Percentiles rank a stretch among this genome's conserved stretches.
phyloP scores from a whole-genome alignment of 2,113 vertebrate species.

The Pipa parva region DNA sequence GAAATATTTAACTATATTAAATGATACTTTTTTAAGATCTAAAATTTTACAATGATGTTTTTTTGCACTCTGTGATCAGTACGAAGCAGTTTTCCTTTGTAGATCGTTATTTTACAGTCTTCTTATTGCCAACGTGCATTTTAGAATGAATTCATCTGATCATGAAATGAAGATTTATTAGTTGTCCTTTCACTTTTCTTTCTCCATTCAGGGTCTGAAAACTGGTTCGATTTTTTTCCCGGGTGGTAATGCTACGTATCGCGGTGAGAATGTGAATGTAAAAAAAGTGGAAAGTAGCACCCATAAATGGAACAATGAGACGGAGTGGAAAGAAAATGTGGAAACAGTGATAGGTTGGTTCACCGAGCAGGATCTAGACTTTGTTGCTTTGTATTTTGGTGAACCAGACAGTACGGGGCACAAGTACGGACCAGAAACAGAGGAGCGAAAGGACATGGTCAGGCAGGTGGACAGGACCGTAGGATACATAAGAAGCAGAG shows the following conservation, averaged over 20 bases:
- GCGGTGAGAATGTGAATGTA: conserved; percentile 54
- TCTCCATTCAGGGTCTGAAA: conserved; percentile 70
- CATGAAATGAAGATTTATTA: no score
- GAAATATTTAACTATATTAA: no score
- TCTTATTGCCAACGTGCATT: no score
- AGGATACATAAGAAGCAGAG: conserved; percentile 69
- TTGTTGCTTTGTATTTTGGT: conserved; percentile 82
- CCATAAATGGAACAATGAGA: conserved; percentile 71
- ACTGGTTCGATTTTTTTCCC: conserved; percentile 83
- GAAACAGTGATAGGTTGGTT: conserved; percentile 74
- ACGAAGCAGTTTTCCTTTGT: no score
- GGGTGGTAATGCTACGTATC: conserved; percentile 71
- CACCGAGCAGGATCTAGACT: conserved; percentile 60
- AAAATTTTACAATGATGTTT: no score
- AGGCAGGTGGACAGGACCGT: conserved; percentile 78
- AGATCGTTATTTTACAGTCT: no score
- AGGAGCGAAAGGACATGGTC: conserved; percentile 63
- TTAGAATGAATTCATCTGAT: no score
- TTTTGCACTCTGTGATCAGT: no score
- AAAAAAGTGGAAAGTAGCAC: conserved; percentile 60
- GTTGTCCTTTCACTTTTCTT: neutral
- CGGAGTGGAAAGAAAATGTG: conserved; percentile 69
- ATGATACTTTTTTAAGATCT: no score
- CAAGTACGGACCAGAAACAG: conserved; percentile 72
- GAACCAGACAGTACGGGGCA: conserved; percentile 78